These are phyloP conservation scores for Neomonachus schauinslandi DNA, from an alignment of 2,113 vertebrate species.

Conservation along the genomic window DNA sequence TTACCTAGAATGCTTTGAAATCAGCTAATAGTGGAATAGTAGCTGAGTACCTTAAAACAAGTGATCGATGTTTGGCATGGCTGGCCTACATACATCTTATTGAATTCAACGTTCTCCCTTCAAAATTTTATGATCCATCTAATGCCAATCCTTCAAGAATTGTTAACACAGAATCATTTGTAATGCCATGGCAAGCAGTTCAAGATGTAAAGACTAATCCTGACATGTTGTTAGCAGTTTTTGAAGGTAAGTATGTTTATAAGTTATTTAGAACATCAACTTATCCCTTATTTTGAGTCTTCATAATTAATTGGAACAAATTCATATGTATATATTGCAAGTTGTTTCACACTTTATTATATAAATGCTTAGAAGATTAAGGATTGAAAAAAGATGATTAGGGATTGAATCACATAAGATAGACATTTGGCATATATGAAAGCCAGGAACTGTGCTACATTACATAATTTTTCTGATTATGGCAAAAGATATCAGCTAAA, in stretches of 20 bases:
- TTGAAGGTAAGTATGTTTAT: slow-evolving; percentile 89
- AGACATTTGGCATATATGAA: neutral
- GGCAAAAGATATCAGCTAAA: neutral
- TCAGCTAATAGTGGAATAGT: slow-evolving; percentile 81
- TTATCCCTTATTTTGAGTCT: slow-evolving; percentile 8
- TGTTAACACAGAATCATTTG: slow-evolving; percentile 90
- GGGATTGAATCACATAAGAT: slow-evolving; percentile 31
- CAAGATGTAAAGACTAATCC: slow-evolving; percentile 90
- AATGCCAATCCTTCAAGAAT: slow-evolving; percentile 91
- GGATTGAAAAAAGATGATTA: slow-evolving; percentile 27
- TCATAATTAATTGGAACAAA: slow-evolving; percentile 38
- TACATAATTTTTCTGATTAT: slow-evolving; percentile 40
- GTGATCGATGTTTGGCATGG: slow-evolving; percentile 94
- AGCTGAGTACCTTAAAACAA: slow-evolving; percentile 84
- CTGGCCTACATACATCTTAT: slow-evolving; percentile 94
- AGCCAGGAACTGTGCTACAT: neutral
- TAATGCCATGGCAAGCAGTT: slow-evolving; percentile 92
- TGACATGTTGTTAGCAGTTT: slow-evolving; percentile 90
- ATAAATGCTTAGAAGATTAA: slow-evolving; percentile 38
- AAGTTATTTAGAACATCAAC: slow-evolving; percentile 24
- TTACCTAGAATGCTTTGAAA: slow-evolving; percentile 91
- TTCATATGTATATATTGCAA: neutral
- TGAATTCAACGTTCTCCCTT: slow-evolving; percentile 93
- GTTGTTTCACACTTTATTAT: slow-evolving; percentile 16
- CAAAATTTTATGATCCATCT: slow-evolving; percentile 91